phyloP scores from a whole-genome alignment of 2,888 invertebrate genomes.

The Scelioninae gen. 1 region DNA sequence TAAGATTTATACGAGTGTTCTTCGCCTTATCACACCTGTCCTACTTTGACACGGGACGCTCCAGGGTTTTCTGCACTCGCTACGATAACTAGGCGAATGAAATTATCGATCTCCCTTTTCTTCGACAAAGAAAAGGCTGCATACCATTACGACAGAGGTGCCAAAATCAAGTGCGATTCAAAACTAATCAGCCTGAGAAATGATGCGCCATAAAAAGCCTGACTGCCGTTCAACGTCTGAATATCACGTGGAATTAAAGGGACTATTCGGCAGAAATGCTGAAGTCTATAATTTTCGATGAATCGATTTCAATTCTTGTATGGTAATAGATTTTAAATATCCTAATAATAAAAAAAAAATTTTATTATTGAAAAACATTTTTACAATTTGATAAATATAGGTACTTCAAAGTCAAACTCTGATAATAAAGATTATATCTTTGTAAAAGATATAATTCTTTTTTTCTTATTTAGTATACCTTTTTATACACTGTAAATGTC shows the following conservation, averaged over 20 bases:
- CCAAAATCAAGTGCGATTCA: slow-evolving; percentile 58
- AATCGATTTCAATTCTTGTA: too few species aligned
- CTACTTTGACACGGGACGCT: slow-evolving; percentile 65
- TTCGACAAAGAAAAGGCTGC: slow-evolving; percentile 40
- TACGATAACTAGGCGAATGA: slow-evolving; percentile 66
- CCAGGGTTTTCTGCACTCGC: slow-evolving; percentile 59
- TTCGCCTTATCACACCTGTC: slow-evolving; percentile 70
- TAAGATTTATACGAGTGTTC: slow-evolving; percentile 69
- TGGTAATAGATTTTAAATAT: too few species aligned
- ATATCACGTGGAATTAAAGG: slow-evolving; percentile 25
- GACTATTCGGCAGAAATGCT: too few species aligned
- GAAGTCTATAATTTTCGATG: too few species aligned
- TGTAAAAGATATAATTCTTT: too few species aligned
- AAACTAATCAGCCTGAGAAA: slow-evolving; percentile 50
- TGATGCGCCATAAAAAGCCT: slow-evolving; percentile 31
- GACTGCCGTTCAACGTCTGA: slow-evolving; percentile 15
- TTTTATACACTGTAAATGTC: too few species aligned
- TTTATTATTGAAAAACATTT: too few species aligned
- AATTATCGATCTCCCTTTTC: slow-evolving; percentile 65
- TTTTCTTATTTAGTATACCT: too few species aligned
- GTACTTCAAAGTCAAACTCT: too few species aligned
- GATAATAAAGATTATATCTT: too few species aligned
- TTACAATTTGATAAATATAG: too few species aligned
- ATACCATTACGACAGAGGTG: slow-evolving; percentile 50
- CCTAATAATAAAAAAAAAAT: too few species aligned